phyloP scores from a whole-genome alignment of 1,140 invertebrate genomes.

The Lepeophtheirus salmonis region DNA sequence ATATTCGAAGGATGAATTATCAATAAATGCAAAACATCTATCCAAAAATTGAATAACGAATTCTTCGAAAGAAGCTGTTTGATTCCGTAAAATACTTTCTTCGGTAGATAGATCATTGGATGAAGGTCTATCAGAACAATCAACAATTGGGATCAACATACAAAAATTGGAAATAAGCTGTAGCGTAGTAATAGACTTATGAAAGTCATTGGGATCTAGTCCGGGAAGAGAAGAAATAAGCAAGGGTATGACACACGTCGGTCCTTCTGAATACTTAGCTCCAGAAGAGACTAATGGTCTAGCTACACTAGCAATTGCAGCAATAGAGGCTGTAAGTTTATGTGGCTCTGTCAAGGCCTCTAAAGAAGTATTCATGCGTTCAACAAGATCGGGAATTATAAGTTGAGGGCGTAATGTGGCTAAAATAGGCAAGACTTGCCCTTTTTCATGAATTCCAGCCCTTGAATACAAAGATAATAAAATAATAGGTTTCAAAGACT shows the following conservation, averaged over 20 bases:
- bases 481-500: slow-evolving; percentile 42
- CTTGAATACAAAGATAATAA: slow-evolving; percentile 57
- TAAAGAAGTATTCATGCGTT: slow-evolving; percentile 49
- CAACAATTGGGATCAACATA: slow-evolving; percentile 54
- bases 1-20: slow-evolving; percentile 46
- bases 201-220: slow-evolving; percentile 72
- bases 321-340: slow-evolving; percentile 54
- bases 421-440: slow-evolving; percentile 47
- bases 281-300: slow-evolving; percentile 45
- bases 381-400: slow-evolving; percentile 58
- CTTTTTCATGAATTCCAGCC: slow-evolving; percentile 41
- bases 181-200: slow-evolving; percentile 58
- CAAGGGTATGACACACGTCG: slow-evolving; percentile 56
- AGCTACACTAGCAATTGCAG: slow-evolving; percentile 47
- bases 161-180: slow-evolving; percentile 55
- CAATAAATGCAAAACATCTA: slow-evolving; percentile 47
- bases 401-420: slow-evolving; percentile 55
- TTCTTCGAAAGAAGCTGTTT: slow-evolving; percentile 64
- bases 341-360: slow-evolving; percentile 73
- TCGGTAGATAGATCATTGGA: slow-evolving; percentile 47
- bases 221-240: slow-evolving; percentile 58
- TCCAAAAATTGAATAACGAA: slow-evolving; percentile 72
- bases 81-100: slow-evolving; percentile 43
- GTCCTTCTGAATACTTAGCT: slow-evolving; percentile 48
- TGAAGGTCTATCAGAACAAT: slow-evolving; percentile 51